Evolutionary conservation across 2,113 vertebrate genomes (phyloP), one percentile per base, ranked within the genome.

Genomic region (Tetrax tetrax): DNA sequence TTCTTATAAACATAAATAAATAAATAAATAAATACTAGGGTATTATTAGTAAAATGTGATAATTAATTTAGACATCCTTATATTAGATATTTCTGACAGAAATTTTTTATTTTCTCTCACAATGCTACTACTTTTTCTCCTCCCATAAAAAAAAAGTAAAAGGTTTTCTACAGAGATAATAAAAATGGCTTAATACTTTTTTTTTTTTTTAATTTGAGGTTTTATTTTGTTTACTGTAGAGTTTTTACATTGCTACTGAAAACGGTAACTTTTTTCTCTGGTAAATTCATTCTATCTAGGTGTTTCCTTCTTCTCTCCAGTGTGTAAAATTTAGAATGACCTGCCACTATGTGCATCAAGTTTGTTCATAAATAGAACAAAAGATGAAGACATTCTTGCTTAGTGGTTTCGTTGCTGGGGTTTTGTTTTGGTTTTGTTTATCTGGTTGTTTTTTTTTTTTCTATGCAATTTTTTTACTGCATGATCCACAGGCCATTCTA

Each of bases 181-280:
- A 72, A 80, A 83, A 87, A 72, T 22, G 1, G 1, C 13, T 48
- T 64, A 57, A 37, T 0, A 28, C 4, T 15, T 43, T 43, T 43
- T 43, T 43, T 43, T 43, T 43, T 43, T 43, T 43, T 43, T 43
- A 43, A 43, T 43, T 43, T 43, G 41, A 43, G 24, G 17, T 87
- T 89, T 93, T 76, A 65, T 77, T 91, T 72, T 37, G 24, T 91
- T 76, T 70, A 56, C 25, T 70, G 24, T 45, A 47, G 6, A 61
- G 18, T 12, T 61, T 45, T 54, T 2, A 1, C 71, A 71, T 87
- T 83, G 6, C 22, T 70, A 7, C 18, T 91, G 24, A 64, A 90
- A 90, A 74, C 50, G 75, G 10, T 48, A 89, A 85, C 22, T 54
- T 35, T 79, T 96, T 95, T 80, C 35, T 87, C 84, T 80, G 45